These are phyloP conservation scores for Fabriciana adippe DNA, from an alignment of 2,888 invertebrate species.

Conservation along the genomic window DNA sequence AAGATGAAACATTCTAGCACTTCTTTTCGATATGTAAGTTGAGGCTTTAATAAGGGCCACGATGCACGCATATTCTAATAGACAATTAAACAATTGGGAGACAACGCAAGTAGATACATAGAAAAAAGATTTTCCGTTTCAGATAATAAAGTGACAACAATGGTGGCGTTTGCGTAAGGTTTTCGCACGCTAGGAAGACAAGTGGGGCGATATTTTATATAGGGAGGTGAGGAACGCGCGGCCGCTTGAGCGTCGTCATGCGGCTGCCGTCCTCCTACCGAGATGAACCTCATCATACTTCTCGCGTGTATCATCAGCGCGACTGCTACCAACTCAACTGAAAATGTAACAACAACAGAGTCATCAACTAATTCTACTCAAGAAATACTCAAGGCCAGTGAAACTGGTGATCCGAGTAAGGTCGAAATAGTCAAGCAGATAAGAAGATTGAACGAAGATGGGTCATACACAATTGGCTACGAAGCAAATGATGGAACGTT, in stretches of 20 bases:
- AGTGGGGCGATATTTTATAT: slow-evolving; percentile 81
- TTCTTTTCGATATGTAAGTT: slow-evolving; percentile 41
- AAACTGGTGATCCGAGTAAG: slow-evolving; percentile 86
- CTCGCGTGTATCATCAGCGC: slow-evolving; percentile 61
- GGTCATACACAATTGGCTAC: slow-evolving; percentile 92
- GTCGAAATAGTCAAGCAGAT: slow-evolving; percentile 92
- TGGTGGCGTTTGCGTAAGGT: slow-evolving; percentile 71
- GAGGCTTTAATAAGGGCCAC: slow-evolving; percentile 56
- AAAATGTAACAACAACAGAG: slow-evolving; percentile 47
- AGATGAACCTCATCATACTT: slow-evolving; percentile 69
- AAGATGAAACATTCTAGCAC: slow-evolving; percentile 27
- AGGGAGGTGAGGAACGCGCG: slow-evolving; percentile 64
- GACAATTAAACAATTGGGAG: slow-evolving; percentile 79
- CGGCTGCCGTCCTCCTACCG: slow-evolving; percentile 66
- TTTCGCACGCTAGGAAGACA: slow-evolving; percentile 68
- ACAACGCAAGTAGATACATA: slow-evolving; percentile 65
- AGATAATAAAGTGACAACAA: slow-evolving; percentile 82
- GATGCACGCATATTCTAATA: slow-evolving; percentile 59
- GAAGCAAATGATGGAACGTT: slow-evolving; percentile 93
- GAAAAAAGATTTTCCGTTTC: slow-evolving; percentile 82
- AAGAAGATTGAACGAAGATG: slow-evolving; percentile 90
- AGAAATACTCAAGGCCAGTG: slow-evolving; percentile 83
- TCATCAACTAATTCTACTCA: slow-evolving; percentile 62
- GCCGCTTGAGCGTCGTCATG: slow-evolving; percentile 75
- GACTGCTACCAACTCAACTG: slow-evolving; percentile 47